Evolutionary conservation across 2,113 vertebrate species (phyloP).

Genomic region (Anarrhichthys ocellatus): DNA sequence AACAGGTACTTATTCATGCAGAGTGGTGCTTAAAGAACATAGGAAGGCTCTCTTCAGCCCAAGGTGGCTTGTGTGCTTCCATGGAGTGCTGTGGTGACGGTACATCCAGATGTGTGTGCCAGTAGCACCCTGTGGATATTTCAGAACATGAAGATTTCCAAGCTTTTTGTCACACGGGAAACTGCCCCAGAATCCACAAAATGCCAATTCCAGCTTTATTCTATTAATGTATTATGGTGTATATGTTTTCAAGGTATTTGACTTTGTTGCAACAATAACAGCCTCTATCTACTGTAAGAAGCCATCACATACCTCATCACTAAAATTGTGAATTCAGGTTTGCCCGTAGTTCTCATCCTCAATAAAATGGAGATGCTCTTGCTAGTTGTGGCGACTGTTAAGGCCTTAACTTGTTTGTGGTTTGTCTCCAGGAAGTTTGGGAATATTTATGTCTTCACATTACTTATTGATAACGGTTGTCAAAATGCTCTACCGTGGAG

Average conservation of each 20-base stretch:
- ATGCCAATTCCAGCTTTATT: not conserved
- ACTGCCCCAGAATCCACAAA: not conserved
- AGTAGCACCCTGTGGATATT: not conserved
- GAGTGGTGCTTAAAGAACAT: conserved; percentile 1
- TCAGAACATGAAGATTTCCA: not conserved
- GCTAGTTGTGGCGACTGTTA: not conserved
- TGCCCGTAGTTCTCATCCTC: not conserved
- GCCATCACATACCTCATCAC: not conserved
- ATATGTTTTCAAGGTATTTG: not conserved
- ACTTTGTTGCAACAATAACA: not conserved
- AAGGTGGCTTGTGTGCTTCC: not conserved
- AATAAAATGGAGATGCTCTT: not conserved
- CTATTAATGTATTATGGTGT: not conserved
- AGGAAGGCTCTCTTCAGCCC: not conserved
- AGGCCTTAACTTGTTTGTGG: conserved; percentile 8
- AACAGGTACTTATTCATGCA: not conserved
- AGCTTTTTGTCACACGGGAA: not conserved
- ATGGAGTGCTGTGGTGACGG: not conserved
- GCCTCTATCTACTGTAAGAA: not conserved
- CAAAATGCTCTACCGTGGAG: conserved; percentile 56
- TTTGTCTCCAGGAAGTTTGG: conserved; percentile 56
- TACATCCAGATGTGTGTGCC: not conserved
- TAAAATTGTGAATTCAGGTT: conserved; percentile 1
- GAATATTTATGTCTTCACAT: conserved; percentile 63
- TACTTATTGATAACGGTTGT: conserved; percentile 70